Evolutionary conservation across 2,888 invertebrate genomes (phyloP).

Genomic region (Flexamia atlantica): DNA sequence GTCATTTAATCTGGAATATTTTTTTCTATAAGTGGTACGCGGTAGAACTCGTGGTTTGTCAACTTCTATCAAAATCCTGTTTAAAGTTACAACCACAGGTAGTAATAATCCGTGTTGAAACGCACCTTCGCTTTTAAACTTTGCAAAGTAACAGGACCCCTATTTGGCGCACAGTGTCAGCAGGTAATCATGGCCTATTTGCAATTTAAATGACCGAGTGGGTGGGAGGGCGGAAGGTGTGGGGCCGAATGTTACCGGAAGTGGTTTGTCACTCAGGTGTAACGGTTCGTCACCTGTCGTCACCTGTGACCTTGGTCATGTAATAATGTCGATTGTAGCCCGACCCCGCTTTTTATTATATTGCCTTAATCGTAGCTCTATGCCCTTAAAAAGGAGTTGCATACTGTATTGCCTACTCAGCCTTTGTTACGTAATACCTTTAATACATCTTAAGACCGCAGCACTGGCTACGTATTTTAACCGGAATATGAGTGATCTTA

Average conservation of each 20-base stretch:
- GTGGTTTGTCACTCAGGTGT: constrained; percentile 4
- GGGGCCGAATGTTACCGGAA: constrained; percentile 22
- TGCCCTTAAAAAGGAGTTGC: too few species aligned
- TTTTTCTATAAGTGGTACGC: too few species aligned
- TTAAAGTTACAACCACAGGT: too few species aligned
- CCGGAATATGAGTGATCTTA: too few species aligned
- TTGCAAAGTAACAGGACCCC: not conserved
- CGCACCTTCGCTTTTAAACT: not conserved
- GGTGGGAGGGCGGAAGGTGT: not conserved
- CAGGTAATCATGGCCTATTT: not conserved
- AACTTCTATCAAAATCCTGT: too few species aligned
- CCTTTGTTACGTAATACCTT: not conserved
- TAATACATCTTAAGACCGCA: too few species aligned
- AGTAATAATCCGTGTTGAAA: too few species aligned
- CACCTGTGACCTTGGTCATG: constrained; percentile 33
- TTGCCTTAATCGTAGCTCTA: not conserved
- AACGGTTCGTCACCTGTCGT: constrained; percentile 22
- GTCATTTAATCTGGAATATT: too few species aligned
- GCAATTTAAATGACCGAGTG: not conserved
- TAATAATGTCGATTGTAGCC: not conserved
- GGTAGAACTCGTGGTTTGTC: too few species aligned
- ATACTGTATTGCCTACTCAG: too few species aligned
- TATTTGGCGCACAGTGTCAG: constrained; percentile 1
- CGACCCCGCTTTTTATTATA: not conserved
- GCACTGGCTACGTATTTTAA: too few species aligned